phyloP scores from a whole-genome alignment of 2,888 invertebrate genomes.

The Neelides folsomi region DNA sequence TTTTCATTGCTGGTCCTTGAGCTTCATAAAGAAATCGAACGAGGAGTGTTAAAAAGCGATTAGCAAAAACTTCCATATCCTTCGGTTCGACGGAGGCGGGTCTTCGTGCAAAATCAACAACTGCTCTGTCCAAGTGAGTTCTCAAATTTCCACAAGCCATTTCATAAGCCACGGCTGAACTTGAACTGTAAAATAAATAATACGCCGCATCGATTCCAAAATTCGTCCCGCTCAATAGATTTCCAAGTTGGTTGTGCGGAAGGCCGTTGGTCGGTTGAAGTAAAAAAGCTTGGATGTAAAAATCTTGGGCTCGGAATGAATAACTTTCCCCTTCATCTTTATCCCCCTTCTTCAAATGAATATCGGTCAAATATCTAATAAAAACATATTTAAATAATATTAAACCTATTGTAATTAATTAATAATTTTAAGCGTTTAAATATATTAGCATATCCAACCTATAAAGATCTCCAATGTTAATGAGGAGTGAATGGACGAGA shows the following conservation, averaged over 20 bases:
- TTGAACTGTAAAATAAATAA: constrained; percentile 28
- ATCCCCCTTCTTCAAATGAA: constrained; percentile 12
- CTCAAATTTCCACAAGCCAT: constrained; percentile 23
- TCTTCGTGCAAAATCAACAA: constrained; percentile 24
- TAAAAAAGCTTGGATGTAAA: constrained; percentile 24
- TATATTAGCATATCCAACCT: too few species aligned
- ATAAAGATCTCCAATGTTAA: constrained; percentile 29
- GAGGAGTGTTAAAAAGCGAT: constrained; percentile 19
- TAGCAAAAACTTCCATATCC: constrained; percentile 21
- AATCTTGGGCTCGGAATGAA: constrained; percentile 20
- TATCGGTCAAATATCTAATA: constrained; percentile 21
- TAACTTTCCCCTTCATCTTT: constrained; percentile 9
- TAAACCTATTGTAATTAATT: too few species aligned
- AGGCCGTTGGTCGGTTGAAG: constrained; percentile 23
- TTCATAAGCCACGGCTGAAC: constrained; percentile 15
- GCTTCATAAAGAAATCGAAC: constrained; percentile 23
- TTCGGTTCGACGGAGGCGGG: constrained; percentile 23
- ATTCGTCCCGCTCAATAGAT: constrained; percentile 19
- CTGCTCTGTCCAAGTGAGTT: constrained; percentile 18
- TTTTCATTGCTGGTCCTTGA: constrained; percentile 15
- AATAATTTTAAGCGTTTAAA: too few species aligned
- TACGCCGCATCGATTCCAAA: constrained; percentile 23
- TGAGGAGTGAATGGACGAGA: constrained; percentile 19
- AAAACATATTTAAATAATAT: too few species aligned
- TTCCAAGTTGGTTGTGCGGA: constrained; percentile 28